Base-by-base conservation (phyloP, 2,113 vertebrate species). In the Perca schrenkii region DNA sequence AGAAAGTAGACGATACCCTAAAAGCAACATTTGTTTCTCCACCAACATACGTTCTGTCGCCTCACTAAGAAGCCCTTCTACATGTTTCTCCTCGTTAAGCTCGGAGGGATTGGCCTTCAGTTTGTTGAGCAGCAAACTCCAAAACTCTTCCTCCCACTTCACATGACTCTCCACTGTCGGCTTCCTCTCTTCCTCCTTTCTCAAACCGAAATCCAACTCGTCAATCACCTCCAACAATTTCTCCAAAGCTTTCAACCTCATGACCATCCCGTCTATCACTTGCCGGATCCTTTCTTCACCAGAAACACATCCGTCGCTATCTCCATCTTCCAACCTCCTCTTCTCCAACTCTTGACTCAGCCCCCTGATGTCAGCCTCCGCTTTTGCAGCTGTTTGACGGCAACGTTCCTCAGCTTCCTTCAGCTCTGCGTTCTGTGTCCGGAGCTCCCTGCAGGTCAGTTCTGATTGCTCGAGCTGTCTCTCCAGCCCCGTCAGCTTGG, bases 91-190 rank as follows among this genome's bases (percentile, higher is more conserved):
- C 28, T 90, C 76, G 1, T n/a, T 4, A 0, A 34, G 1, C 19
- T 68, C 5, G 0, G 81, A 67, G 17, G 60, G 47, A 31, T 67
- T 60, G 8, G 11, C 67, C 17, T 86, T 82, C 58, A 93, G 58
- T 13, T 75, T 61, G 21, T 62, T 66, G 6, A 89, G 56, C 62
- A 93, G 36, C 6, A 57, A 80, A 36, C 80, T 80, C 92, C 92
- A 94, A 28, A 94, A 87, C 61, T 63, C 31, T 8, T 89, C 89
- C 83, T 95, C 93, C 77, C 47, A 64, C 54, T 62, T 80, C 60
- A 94, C 57, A 65, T 89, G 90, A 17, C 63, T 66, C 34, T 69
- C 53, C 62, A 82, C 31, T 0, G 66, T 62, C 0, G 52, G 50
- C 22, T 64, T 28, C 5, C 12, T n/a, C 22, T 61, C 62, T 66